A percentile compares a stretch with the other conserved stretches of the same genome.
These are phyloP conservation scores for Lagria hirta DNA, from an alignment of 2,888 invertebrate species.

Conservation along the genomic window DNA sequence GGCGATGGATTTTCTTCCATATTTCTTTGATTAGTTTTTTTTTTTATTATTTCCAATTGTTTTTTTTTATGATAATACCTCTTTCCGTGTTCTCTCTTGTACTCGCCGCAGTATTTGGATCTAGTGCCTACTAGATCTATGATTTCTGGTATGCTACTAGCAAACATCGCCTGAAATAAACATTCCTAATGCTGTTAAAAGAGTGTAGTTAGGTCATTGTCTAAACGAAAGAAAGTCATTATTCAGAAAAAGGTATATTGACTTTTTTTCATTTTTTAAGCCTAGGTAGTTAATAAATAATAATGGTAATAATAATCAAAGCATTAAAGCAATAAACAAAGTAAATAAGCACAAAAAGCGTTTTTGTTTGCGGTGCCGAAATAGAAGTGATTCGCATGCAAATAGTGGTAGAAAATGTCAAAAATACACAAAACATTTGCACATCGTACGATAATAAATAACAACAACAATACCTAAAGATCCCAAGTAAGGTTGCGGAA, in stretches of 20 bases:
- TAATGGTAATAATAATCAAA: too few species aligned
- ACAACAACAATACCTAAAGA: slow-evolving; percentile 34
- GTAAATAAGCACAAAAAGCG: slow-evolving; percentile 32
- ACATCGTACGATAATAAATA: slow-evolving; percentile 27
- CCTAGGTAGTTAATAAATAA: not conserved
- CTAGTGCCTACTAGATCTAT: slow-evolving; percentile 99
- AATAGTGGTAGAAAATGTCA: slow-evolving; percentile 27
- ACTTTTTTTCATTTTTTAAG: too few species aligned
- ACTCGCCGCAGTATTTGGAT: slow-evolving; percentile 99
- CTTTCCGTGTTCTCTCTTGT: slow-evolving; percentile 99
- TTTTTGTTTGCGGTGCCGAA: slow-evolving; percentile 32
- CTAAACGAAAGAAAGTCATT: not conserved
- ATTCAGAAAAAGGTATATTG: too few species aligned
- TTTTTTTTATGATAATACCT: slow-evolving; percentile 67
- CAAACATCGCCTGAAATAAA: slow-evolving; percentile 98
- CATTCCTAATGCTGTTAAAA: slow-evolving; percentile 45
- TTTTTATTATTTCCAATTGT: slow-evolving; percentile 17
- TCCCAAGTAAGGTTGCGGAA: slow-evolving; percentile 32
- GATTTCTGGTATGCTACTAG: slow-evolving; percentile 99
- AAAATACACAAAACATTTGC: slow-evolving; percentile 27
- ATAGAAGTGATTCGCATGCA: slow-evolving; percentile 27
- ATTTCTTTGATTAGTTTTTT: too few species aligned
- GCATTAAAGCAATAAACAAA: too few species aligned
- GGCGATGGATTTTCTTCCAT: too few species aligned
- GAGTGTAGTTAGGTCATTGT: slow-evolving; percentile 12